phyloP scores from a whole-genome alignment of 2,797 vertebrate genomes.

The Onychomys arenicola region DNA sequence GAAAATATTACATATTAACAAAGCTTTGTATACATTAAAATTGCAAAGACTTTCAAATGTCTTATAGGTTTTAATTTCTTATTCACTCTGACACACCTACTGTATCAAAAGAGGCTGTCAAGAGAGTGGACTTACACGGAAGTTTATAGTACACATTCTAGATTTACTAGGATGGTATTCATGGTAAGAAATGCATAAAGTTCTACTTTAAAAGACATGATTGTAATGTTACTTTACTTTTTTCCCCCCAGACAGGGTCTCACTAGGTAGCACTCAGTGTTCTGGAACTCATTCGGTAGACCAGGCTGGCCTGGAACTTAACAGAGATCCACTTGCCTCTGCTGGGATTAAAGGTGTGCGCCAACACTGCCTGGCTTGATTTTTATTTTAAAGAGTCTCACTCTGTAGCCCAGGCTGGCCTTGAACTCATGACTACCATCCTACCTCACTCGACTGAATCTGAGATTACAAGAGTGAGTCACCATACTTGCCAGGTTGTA shows the following conservation, averaged over 20 bases:
- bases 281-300: neutral
- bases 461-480: constrained; percentile 5
- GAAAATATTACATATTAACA: constrained; percentile 80
- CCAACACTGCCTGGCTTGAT: neutral
- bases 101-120: constrained; percentile 55
- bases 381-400: neutral
- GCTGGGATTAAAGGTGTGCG: neutral
- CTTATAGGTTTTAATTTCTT: constrained; percentile 56
- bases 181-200: neutral
- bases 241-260: neutral
- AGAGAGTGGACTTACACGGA: neutral
- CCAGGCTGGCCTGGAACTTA: neutral
- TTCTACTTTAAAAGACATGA: constrained; percentile 11
- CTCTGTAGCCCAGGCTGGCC: neutral
- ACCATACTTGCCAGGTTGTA: neutral
- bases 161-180: constrained; percentile 58
- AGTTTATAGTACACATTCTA: neutral
- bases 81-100: neutral
- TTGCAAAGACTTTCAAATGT: constrained; percentile 30
- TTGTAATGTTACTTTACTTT: neutral
- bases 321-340: neutral
- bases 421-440: neutral
- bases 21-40: constrained; percentile 92
- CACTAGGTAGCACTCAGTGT: neutral
- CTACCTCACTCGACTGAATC: neutral